Percentiles rank a stretch among this genome's conserved stretches.
Evolutionary conservation across 37 sponge, comb jelly and placozoan genomes (phyloP).

Genomic region (Lycopodina hypogea): DNA sequence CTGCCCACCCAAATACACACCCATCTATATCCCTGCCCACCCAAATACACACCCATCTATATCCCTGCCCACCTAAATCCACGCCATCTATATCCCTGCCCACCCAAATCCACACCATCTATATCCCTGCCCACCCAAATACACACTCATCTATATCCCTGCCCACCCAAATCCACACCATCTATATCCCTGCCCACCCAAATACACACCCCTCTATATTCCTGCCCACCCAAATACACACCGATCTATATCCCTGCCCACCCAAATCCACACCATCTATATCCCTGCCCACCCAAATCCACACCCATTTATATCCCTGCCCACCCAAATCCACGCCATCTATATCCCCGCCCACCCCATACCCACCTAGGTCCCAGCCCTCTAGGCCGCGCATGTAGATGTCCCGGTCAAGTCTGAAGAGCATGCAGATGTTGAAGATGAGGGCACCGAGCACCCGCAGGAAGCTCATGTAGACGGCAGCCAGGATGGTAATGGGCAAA

Average conservation of each 20-base stretch:
- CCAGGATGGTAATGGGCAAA: slow-evolving; percentile 48
- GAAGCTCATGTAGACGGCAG: slow-evolving; percentile 35
- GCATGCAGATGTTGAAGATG: slow-evolving; percentile 39
- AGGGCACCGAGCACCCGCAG: slow-evolving; percentile 35
- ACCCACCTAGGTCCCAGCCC: slow-evolving; percentile 56
- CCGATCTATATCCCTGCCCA: slow-evolving; percentile 30
- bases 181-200: neutral
- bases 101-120: no score
- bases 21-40: no score
- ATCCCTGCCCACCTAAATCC: no score
- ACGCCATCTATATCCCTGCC: no score
- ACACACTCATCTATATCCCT: slow-evolving; percentile 33
- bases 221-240: no score
- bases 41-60: no score
- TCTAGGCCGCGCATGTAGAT: slow-evolving; percentile 60
- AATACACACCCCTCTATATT: no score
- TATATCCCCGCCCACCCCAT: neutral
- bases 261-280: neutral
- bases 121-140: no score
- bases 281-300: neutral
- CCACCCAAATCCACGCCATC: neutral
- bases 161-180: neutral
- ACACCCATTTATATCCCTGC: slow-evolving; percentile 28
- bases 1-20: neutral
- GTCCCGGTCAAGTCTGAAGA: slow-evolving; percentile 50